These are phyloP conservation scores for Syngnathus scovelli DNA, from an alignment of 2,113 vertebrate species.

Conservation along the genomic window DNA sequence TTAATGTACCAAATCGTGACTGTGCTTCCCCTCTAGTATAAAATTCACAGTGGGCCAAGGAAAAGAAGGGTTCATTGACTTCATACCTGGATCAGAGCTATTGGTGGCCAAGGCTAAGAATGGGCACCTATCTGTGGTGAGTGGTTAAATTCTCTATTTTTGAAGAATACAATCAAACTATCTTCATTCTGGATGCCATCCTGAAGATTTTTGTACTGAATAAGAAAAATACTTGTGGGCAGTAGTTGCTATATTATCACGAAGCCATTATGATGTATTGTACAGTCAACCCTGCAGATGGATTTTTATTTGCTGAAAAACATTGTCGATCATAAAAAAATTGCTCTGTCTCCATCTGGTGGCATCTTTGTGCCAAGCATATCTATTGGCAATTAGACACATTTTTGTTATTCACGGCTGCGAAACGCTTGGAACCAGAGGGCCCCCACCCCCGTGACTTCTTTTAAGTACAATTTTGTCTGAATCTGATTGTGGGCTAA, in stretches of 20 bases:
- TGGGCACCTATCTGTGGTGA: constrained; percentile 94
- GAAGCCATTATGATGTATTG: too few relatives aligned
- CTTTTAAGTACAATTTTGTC: background rate
- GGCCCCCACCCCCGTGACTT: background rate
- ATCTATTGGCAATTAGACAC: too few relatives aligned
- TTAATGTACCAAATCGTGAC: background rate
- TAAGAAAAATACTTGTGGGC: too few relatives aligned
- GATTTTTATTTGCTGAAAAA: too few relatives aligned
- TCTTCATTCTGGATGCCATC: background rate
- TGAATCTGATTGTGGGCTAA: background rate
- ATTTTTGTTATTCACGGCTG: too few relatives aligned
- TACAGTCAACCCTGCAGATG: too few relatives aligned
- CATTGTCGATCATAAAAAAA: too few relatives aligned
- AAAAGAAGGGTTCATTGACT: constrained; percentile 92
- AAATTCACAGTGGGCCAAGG: constrained; percentile 83
- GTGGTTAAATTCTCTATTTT: constrained; percentile 32
- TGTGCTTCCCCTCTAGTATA: constrained; percentile 72
- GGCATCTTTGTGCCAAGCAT: too few relatives aligned
- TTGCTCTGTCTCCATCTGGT: too few relatives aligned
- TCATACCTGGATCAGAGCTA: constrained; percentile 87
- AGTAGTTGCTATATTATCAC: too few relatives aligned
- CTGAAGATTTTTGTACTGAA: background rate
- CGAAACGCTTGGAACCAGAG: background rate
- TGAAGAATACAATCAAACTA: background rate
- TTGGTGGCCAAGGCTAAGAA: constrained; percentile 93